Conservation (phyloP, 2,888 invertebrate species). For the Tipula vernalis region DNA sequence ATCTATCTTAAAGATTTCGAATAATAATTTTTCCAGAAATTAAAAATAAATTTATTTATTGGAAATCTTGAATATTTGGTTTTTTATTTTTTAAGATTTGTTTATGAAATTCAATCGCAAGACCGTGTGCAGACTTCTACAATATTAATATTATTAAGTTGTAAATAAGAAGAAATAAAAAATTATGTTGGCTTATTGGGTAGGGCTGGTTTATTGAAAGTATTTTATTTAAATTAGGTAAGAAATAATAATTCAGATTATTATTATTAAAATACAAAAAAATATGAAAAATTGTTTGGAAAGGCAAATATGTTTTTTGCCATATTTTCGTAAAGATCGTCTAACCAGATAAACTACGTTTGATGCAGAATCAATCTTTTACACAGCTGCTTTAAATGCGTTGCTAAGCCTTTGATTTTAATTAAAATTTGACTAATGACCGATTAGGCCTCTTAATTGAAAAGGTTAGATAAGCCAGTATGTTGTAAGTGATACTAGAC, state of each 20-base stretch:
- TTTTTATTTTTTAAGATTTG: background rate
- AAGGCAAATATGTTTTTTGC: background rate
- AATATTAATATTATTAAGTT: background rate
- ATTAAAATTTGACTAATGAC: too few species aligned
- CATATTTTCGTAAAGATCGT: background rate
- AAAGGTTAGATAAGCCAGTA: too few species aligned
- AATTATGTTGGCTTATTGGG: background rate
- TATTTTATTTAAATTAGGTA: background rate
- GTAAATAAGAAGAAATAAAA: background rate
- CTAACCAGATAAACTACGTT: background rate
- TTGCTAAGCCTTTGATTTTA: too few species aligned
- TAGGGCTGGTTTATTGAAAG: background rate
- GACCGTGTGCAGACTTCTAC: background rate
- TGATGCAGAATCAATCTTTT: background rate
- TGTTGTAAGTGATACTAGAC: too few species aligned
- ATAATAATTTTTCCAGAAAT: background rate
- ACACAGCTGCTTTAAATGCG: background rate
- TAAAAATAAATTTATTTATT: background rate
- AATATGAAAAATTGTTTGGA: background rate
- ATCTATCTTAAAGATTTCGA: background rate
- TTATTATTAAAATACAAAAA: background rate
- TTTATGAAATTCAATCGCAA: background rate
- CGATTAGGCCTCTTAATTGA: too few species aligned
- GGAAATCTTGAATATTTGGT: background rate
- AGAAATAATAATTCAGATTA: background rate